These are phyloP conservation scores for Melinaea marsaeus DNA, from an alignment of 2,888 invertebrate genomes.

Conservation along the genomic window DNA sequence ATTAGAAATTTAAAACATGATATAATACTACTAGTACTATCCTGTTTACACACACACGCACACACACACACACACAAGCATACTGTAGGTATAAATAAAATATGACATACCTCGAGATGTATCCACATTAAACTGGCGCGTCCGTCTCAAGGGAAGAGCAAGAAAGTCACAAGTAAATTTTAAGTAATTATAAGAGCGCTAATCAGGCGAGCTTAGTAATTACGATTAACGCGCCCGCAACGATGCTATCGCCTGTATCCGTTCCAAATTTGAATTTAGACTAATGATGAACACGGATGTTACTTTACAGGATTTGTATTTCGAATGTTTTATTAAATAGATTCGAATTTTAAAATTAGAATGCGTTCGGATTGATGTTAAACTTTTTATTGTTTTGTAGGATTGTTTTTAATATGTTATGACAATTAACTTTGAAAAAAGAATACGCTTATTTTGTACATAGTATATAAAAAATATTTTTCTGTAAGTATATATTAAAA, in stretches of 20 bases:
- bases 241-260: constrained; percentile 26
- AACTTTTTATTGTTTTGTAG: no score
- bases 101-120: constrained; percentile 12
- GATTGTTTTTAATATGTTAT: no score
- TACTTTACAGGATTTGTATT: not conserved
- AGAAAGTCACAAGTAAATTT: constrained; percentile 66
- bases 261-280: constrained; percentile 28
- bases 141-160: constrained; percentile 32
- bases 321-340: not conserved
- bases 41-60: no score
- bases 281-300: constrained; percentile 17
- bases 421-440: no score
- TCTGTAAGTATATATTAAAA: not conserved
- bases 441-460: no score
- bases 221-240: constrained; percentile 52
- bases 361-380: no score
- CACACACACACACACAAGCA: no score
- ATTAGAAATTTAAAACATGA: not conserved
- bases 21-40: not conserved
- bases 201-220: constrained; percentile 54
- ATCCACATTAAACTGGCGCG: constrained; percentile 38
- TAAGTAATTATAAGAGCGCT: constrained; percentile 67
- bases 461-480: no score
- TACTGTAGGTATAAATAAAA: no score
- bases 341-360: no score